Conservation (phyloP, 2,888 invertebrate genomes). For the Zaprionus lineosus region DNA sequence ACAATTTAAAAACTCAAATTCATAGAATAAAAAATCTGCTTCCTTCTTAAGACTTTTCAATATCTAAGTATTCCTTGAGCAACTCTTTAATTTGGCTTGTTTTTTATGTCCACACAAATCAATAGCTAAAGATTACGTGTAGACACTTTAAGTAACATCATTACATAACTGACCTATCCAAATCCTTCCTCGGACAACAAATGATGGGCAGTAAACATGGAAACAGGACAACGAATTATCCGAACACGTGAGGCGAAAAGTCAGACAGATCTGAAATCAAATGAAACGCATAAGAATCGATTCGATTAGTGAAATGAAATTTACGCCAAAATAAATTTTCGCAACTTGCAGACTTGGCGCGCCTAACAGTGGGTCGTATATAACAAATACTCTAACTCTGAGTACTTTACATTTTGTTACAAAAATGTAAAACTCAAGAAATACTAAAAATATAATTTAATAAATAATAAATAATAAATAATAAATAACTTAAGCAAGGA, state of each 20-base stretch:
- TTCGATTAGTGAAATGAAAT: slow-evolving; percentile 77
- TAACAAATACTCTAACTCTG: slow-evolving; percentile 11
- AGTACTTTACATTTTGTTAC: not conserved
- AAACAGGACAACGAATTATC: slow-evolving; percentile 27
- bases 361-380: slow-evolving; percentile 56
- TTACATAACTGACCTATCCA: slow-evolving; percentile 34
- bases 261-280: slow-evolving; percentile 65
- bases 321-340: slow-evolving; percentile 77
- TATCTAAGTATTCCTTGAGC: too few species aligned
- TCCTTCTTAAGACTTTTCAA: too few species aligned
- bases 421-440: not conserved
- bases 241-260: slow-evolving; percentile 45
- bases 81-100: too few species aligned
- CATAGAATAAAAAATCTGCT: too few species aligned
- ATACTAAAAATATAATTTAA: too few species aligned
- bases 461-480: too few species aligned
- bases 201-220: slow-evolving; percentile 46
- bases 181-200: slow-evolving; percentile 25
- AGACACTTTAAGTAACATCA: not conserved
- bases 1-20: too few species aligned
- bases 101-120: slow-evolving; percentile 9
- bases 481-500: too few species aligned
- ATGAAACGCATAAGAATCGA: slow-evolving; percentile 75
- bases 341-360: slow-evolving; percentile 67
- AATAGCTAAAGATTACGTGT: not conserved